Base-by-base conservation (phyloP, 2,113 vertebrate genomes). In the Shinisaurus crocodilurus region DNA sequence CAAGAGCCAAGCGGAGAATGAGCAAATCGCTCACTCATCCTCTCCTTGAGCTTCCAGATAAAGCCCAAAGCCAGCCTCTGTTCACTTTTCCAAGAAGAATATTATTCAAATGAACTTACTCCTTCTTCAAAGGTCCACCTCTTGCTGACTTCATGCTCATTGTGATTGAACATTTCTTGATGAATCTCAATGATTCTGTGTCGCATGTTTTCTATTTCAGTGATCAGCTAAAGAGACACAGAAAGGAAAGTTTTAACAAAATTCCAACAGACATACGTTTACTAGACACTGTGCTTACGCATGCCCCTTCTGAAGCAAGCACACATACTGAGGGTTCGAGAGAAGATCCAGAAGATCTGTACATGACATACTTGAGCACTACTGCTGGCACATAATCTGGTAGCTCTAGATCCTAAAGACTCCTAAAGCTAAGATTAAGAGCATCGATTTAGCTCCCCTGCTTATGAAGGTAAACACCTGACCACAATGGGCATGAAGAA, bases 191-290 rank as follows among this genome's bases (percentile, higher is more conserved):
- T 99, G 94, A 99, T 99, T 94, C 98, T 98, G 94, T 99, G 99
- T 88, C 99, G 98, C 99, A 99, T 99, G 94, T 99, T 99, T 96
- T 99, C 99, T 91, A 99, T 99, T 98, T 99, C 99, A 1, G 99
- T 99, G 96, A 99, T 98, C 13, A 99, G 98, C 99, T 99, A 50
- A 5, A 93, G 92, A 10, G 80, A 95, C 0, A 48, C 23, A 1
- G 8, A 63, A 40, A 16, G 86, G 75, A 45, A 34, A 13, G 5
- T 2, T 0, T 77, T 91, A 43, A 94, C 63, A 45, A 54, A 70
- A 90, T 54, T 54, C 54, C 54, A 54, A 13, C 13, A 63, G 0
- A 89, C 69, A 57, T 1, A 27, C 0, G 1, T 50, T 32, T 32
- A 10, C 50, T 16, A 13, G 20, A 0, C 0, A 65, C 0, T 32